Conservation (phyloP, 2,113 vertebrate species). For the Pagrus major region DNA sequence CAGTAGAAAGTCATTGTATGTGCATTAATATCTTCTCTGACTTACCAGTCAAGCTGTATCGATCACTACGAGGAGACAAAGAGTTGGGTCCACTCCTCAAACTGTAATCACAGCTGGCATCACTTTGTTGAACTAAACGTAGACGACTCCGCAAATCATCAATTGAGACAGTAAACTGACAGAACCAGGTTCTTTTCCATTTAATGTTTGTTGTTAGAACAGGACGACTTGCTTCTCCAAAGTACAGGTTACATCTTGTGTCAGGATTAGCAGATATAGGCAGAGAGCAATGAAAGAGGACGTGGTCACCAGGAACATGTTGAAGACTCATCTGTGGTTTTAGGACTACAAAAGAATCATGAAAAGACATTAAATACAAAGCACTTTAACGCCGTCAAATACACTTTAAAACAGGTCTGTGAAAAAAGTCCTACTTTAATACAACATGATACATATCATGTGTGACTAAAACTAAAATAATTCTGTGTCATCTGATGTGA, state of each 20-base stretch:
- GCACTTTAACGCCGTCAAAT: not conserved
- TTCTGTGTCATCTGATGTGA: not conserved
- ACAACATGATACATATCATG: too few species aligned
- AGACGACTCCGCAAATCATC: not conserved
- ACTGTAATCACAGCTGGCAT: too few species aligned
- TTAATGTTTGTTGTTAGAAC: rapidly evolving
- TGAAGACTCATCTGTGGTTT: not conserved
- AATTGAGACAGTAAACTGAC: not conserved
- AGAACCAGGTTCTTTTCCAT: not conserved
- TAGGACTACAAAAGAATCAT: not conserved
- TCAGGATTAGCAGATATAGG: slow-evolving; percentile 5
- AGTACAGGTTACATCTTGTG: slow-evolving; percentile 28
- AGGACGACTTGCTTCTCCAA: not conserved
- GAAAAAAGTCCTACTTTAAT: not conserved
- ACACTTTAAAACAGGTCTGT: not conserved
- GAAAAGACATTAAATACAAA: not conserved
- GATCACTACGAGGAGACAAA: too few species aligned
- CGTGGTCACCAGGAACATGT: rapidly evolving
- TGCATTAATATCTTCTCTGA: not conserved
- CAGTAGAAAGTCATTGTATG: not conserved
- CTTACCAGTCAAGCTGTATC: too few species aligned
- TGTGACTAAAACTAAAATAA: too few species aligned
- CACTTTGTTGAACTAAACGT: not conserved
- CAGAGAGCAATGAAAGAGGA: not conserved
- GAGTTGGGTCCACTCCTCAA: too few species aligned